A percentile compares a stretch with the other conserved stretches of the same genome.
These are phyloP conservation scores for Elaeidobius kamerunicus DNA, from an alignment of 2,888 invertebrate species.

Conservation along the genomic window DNA sequence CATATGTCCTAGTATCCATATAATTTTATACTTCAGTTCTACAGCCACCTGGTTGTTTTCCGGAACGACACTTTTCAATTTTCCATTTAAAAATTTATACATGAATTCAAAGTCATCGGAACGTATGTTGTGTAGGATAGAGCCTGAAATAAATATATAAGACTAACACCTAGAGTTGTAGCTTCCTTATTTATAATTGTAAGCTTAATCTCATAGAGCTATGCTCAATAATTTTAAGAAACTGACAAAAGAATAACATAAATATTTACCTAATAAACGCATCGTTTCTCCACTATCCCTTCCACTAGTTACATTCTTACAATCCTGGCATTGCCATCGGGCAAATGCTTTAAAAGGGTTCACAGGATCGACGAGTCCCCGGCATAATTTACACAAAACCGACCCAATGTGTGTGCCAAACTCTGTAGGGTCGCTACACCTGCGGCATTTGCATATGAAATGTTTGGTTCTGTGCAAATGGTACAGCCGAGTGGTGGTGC, in stretches of 20 bases:
- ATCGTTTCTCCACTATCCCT: conserved; percentile 44
- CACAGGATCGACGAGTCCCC: conserved; percentile 57
- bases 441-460: conserved; percentile 61
- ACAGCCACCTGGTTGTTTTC: conserved; percentile 59
- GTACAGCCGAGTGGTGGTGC: conserved; percentile 60
- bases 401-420: conserved; percentile 51
- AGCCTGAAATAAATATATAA: too few relatives aligned
- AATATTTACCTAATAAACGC: conserved; percentile 21
- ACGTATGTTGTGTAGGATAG: too few relatives aligned
- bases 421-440: conserved; percentile 65
- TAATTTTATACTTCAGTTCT: conserved; percentile 61
- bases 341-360: conserved; percentile 53
- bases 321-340: conserved; percentile 60
- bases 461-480: conserved; percentile 65
- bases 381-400: conserved; percentile 47
- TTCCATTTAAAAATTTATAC: conserved; percentile 55
- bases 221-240: too few relatives aligned
- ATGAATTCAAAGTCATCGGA: conserved; percentile 55
- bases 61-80: conserved; percentile 57
- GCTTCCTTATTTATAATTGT: too few relatives aligned
- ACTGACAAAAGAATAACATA: too few relatives aligned
- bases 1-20: conserved; percentile 60
- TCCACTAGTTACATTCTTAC: conserved; percentile 40
- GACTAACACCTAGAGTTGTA: too few relatives aligned
- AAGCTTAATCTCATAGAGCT: too few relatives aligned